Base-by-base conservation (phyloP, 2,113 vertebrate genomes). In the Chrysochloris asiatica region DNA sequence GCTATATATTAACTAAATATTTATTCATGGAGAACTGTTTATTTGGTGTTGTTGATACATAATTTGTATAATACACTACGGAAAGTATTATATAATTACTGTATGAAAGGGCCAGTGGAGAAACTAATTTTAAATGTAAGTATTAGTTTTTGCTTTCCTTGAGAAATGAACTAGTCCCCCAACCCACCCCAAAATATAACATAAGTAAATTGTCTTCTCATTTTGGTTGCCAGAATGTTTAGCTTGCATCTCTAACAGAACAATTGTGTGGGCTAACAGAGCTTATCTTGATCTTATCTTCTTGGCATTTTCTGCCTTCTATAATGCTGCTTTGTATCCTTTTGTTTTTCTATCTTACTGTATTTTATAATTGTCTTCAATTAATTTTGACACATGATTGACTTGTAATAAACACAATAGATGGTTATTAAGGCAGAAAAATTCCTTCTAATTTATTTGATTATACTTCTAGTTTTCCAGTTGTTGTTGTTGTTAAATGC, bases 41-140 rank as follows among this genome's bases (percentile, higher is more conserved):
- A 8, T n/a, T 48, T 78, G 43, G 3, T 78, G 61, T 83, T 45
- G 30, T 22, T 24, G 7, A 84, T 56, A 61, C 5, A 38, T 59
- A 47, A 45, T 24, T 54, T 59, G 61, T 78, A n/a, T 78, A 52
- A 52, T n/a, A n/a, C n/a, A 52, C 9, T 50, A 24, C 22, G n/a
- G 83, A 84, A 24, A 26, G 14, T 22, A 61, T n/a, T 71, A 41
- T 71, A 45, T 30, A 84, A 78, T 89, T 63, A 84, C 22, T 69
- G 8, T 69, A 21, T 61, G 19, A 36, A 26, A 78, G 88, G 24
- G 47, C 52, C 19, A 84, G 22, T 89, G 52, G 30, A 79, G 22
- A 63, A 93, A 93, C 79, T 52, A 7, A 54, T 63, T 63, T 73
- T 85, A 89, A n/a, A 54, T 85, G 48, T 77, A 47, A 30, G 52